These are phyloP conservation scores for Drosophila koepferae DNA, from an alignment of 2,888 invertebrate species.

Conservation along the genomic window DNA sequence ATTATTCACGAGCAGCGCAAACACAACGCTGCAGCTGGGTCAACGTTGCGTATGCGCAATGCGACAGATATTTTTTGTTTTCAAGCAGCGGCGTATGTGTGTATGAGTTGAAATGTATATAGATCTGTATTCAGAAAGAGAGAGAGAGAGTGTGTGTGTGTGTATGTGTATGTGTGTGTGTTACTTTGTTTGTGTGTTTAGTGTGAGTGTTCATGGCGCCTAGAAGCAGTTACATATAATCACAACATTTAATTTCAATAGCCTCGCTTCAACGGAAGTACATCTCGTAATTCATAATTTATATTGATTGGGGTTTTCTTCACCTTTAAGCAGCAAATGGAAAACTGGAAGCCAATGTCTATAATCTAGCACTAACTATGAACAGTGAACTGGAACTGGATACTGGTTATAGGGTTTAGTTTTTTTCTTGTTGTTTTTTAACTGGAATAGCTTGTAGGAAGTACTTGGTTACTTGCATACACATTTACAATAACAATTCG, in stretches of 20 bases:
- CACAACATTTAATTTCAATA: conserved; percentile 73
- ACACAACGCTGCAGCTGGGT: conserved; percentile 5
- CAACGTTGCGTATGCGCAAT: conserved; percentile 73
- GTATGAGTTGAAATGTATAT: conserved; percentile 36
- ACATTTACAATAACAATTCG: conserved; percentile 65
- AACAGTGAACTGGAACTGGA: conserved; percentile 42
- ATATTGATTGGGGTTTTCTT: conserved; percentile 28
- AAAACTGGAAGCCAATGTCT: conserved; percentile 50
- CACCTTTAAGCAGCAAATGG: conserved; percentile 26
- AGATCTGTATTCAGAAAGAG: neutral
- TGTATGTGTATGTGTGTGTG: conserved; percentile 21
- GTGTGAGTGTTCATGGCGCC: conserved; percentile 53
- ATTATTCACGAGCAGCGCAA: conserved; percentile 12
- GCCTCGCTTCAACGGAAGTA: conserved; percentile 60
- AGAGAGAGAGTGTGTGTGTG: conserved; percentile 10
- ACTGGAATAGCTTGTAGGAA: conserved; percentile 48
- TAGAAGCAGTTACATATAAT: conserved; percentile 73
- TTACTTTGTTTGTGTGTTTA: conserved; percentile 19
- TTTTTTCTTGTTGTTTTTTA: neutral
- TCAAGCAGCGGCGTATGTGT: conserved; percentile 52
- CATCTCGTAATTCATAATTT: conserved; percentile 32
- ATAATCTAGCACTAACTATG: conserved; percentile 46
- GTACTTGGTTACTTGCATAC: conserved; percentile 56
- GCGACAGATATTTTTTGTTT: conserved; percentile 2
- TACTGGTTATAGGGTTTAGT: neutral